Evolutionary conservation across 2,888 invertebrate species (phyloP).

Genomic region (Meteorus colon): DNA sequence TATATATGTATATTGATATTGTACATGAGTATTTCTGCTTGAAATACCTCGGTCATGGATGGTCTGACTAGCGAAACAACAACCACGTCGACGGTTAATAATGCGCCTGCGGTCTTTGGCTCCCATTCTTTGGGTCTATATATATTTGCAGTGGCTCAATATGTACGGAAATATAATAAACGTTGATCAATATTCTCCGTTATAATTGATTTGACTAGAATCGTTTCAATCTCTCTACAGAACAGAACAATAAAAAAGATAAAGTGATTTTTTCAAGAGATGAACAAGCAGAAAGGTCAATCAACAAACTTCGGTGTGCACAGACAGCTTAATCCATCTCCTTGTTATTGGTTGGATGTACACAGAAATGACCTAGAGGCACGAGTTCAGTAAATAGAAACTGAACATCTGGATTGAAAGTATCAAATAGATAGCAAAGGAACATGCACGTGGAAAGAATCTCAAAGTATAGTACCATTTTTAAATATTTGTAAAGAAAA

Average conservation of each 20-base stretch:
- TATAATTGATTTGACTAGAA: not conserved
- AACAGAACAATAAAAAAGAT: not conserved
- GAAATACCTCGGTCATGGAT: slow-evolving; percentile 10
- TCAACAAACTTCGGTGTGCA: too few relatives aligned
- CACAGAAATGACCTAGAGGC: too few relatives aligned
- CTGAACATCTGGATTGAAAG: too few relatives aligned
- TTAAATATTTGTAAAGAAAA: too few relatives aligned
- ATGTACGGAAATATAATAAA: not conserved
- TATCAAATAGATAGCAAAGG: too few relatives aligned
- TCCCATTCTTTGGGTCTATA: slow-evolving; percentile 1
- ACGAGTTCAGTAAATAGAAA: too few relatives aligned
- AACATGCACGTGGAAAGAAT: too few relatives aligned
- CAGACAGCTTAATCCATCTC: too few relatives aligned
- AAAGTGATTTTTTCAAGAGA: too few relatives aligned
- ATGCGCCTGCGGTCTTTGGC: slow-evolving; percentile 20
- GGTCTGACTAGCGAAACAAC: slow-evolving; percentile 3
- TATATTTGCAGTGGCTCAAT: slow-evolving; percentile 12
- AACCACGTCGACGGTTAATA: slow-evolving; percentile 22
- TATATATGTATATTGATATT: not conserved
- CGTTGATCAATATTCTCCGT: not conserved
- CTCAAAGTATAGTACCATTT: too few relatives aligned
- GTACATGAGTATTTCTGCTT: not conserved
- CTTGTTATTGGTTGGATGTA: too few relatives aligned
- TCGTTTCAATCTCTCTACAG: not conserved
- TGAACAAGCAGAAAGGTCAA: too few relatives aligned